Evolutionary conservation across 1,140 invertebrate species (phyloP), one percentile per base, ranked within the genome.

Genomic region (Daktulosphaira vitifoliae): DNA sequence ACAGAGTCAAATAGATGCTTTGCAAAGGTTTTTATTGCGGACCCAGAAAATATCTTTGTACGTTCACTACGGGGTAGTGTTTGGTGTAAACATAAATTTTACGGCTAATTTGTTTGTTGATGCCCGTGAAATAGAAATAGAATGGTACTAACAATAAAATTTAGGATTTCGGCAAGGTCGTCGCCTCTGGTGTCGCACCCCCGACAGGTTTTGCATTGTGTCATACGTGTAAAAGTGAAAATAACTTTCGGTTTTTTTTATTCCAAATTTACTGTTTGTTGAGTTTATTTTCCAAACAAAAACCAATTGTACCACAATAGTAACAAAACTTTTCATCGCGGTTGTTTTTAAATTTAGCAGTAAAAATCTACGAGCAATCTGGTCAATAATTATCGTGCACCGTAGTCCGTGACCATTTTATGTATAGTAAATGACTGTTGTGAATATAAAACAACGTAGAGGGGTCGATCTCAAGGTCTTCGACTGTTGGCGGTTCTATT

Each of bases 401-500:
- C 44, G 26, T 33, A 62, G 29, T 62, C 56, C 56, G 42, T 62
- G 56, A 62, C 56, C 39, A 62, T 62, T 48, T 62, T 62, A 38
- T 33, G 29, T 33, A 11, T 11, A 11, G 5, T 33, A 11, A 6
- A 48, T 16, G 16, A 44, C 42, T 44, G 15, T 33, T 46, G 42
- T n/a, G 11, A 33, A 44, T 16, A 44, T 44, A 3, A 44, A n/a
- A 44, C 5, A 16, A 29, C 29, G 4, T 26, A 48, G 26, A 48
- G 42, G 56, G 56, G 44, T n/a, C 11, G 15, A 62, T 26, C 42
- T 62, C 56, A 62, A 62, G 56, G 56, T 46, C 54, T 62, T 44
- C 42, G 18, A 46, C 46, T 46, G 38, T 62, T 48, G 42, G 42
- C 16, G 29, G 56, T 48, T 48, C 42, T 48, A 62, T 62, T 62